phyloP scores from a whole-genome alignment of 2,888 invertebrate genomes.

The Athalia cordata region DNA sequence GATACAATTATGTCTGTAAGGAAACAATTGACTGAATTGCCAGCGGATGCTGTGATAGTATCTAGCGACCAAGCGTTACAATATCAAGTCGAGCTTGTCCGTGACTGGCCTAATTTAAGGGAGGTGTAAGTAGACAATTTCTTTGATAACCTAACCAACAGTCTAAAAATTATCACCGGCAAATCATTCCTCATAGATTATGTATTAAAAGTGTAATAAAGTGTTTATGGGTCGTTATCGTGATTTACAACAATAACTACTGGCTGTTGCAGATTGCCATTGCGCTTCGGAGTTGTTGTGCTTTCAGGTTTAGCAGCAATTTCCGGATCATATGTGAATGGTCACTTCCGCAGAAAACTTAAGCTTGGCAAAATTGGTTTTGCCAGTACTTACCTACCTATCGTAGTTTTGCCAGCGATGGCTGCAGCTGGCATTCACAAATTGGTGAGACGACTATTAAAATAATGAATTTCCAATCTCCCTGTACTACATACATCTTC shows the following conservation, averaged over 20 bases:
- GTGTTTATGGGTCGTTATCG: neutral
- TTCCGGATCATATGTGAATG: conserved; percentile 79
- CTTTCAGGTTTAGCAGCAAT: conserved; percentile 76
- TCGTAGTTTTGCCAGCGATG: conserved; percentile 78
- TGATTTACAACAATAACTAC: conserved; percentile 40
- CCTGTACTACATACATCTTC: neutral
- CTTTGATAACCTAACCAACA: neutral
- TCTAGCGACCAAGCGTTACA: conserved; percentile 77
- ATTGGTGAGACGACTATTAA: conserved; percentile 72
- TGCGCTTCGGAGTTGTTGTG: conserved; percentile 75
- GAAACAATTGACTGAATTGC: conserved; percentile 71
- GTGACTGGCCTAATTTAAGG: conserved; percentile 76
- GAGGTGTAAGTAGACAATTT: conserved; percentile 78
- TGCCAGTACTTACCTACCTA: conserved; percentile 78
- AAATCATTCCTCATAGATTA: conserved; percentile 38
- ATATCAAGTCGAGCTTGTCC: conserved; percentile 78
- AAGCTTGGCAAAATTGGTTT: conserved; percentile 78
- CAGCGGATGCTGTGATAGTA: conserved; percentile 78
- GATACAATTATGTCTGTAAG: neutral
- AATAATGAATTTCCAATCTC: neutral
- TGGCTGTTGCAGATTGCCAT: conserved; percentile 74
- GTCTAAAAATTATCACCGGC: neutral
- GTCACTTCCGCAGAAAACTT: conserved; percentile 78
- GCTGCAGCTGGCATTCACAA: conserved; percentile 77
- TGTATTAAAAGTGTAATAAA: conserved; percentile 38